A percentile compares a stretch with the other conserved stretches of the same genome.
Conservation (phyloP, 2,888 invertebrate species). For the Sinodicranocentrus sp. region DNA sequence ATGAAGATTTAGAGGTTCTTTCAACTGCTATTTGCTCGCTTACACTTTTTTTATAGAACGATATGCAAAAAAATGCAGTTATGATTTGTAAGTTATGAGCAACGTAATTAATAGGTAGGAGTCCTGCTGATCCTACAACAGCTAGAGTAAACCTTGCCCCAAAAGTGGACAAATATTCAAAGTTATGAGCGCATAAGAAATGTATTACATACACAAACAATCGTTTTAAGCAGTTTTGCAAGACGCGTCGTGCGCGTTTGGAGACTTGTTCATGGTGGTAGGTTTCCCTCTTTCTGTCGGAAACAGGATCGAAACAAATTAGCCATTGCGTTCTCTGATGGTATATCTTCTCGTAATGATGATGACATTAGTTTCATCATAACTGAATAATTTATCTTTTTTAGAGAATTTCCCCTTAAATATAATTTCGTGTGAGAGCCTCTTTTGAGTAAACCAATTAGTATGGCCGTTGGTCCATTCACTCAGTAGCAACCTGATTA, state of each 20-base stretch:
- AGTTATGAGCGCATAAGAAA: too few relatives aligned
- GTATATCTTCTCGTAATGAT: conserved; percentile 14
- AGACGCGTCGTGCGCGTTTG: too few relatives aligned
- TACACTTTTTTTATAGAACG: conserved; percentile 2
- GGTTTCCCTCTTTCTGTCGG: conserved; percentile 42
- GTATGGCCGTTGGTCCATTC: too few relatives aligned
- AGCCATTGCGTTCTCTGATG: conserved; percentile 14
- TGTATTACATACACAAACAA: not conserved
- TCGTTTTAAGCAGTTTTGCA: too few relatives aligned
- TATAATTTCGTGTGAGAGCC: too few relatives aligned
- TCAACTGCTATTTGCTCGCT: conserved; percentile 23
- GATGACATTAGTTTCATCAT: conserved; percentile 34
- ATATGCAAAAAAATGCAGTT: conserved; percentile 27
- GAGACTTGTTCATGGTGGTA: conserved; percentile 3
- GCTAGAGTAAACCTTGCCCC: too few relatives aligned
- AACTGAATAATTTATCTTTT: conserved; percentile 32
- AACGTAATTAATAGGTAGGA: conserved; percentile 43
- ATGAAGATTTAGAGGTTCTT: conserved; percentile 39
- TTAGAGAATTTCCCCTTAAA: too few relatives aligned
- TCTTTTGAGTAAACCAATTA: too few relatives aligned
- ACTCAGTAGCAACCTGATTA: conserved; percentile 1
- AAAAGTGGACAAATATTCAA: too few relatives aligned
- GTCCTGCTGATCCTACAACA: conserved; percentile 25
- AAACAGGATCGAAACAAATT: conserved; percentile 57
- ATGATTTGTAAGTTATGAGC: conserved; percentile 41